Base-by-base conservation (phyloP, 2,888 invertebrate species). In the Scaeva pyrastri region DNA sequence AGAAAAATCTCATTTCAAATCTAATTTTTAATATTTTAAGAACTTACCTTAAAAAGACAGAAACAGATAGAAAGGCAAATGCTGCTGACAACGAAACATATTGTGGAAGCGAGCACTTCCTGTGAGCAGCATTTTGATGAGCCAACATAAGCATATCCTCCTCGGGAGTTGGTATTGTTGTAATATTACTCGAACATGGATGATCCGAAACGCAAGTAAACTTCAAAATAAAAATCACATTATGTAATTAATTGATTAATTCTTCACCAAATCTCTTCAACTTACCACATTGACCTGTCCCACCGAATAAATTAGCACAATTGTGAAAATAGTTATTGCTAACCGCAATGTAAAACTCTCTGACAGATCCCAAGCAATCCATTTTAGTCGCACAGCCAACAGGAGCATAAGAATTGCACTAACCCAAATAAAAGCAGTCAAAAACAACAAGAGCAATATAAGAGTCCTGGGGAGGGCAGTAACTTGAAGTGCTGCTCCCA, bases 221-320 rank as follows among this genome's bases (percentile, higher is more conserved):
- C 95, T 95, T 92, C 92, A 83, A 43, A 52, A 71, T n/a, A 12
- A 60, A 56, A 43, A 56, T n/a, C n/a, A n/a, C n/a, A n/a, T n/a
- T n/a, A n/a, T n/a, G 64, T 26, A 43, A 11, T 21, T 31, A 0
- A 39, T 26, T 16, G 10, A 43, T 43, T 43, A 0, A 1, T 10
- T 2, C 8, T 45, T 16, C 16, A 45, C 16, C 10, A 48, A 48
- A 19, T 19, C 10, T 50, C 11, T 26, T 60, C 19, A 88, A 95
- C 97, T 95, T 93, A 98, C 97, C 94, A 97, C 97, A 94, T 98
- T 98, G 84, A 97, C 97, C 93, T 98, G 97, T 66, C 97, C 97
- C 87, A 97, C 97, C 62, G 97, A 96, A 91, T 97, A 97, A 43
- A 97, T 95, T 78, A 98, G 94, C 11, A 97, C 95, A 81, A 97